Percentiles rank a stretch among this genome's conserved stretches.
Conservation (phyloP, 2,113 vertebrate genomes). For the Onychorhynchus coronatus region DNA sequence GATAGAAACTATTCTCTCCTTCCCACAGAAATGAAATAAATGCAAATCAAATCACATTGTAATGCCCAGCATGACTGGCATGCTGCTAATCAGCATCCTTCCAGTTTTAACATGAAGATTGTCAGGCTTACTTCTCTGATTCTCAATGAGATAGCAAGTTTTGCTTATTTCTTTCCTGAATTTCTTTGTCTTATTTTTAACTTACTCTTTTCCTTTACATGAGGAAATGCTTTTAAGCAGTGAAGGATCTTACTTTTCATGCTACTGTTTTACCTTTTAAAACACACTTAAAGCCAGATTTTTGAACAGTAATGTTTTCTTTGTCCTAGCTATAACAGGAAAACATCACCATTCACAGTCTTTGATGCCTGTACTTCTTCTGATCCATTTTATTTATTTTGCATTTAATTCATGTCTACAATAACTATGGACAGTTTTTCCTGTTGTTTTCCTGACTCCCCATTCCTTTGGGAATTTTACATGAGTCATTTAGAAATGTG, state of each 20-base stretch:
- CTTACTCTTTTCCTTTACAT: neutral
- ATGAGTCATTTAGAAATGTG: neutral
- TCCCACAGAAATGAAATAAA: constrained; percentile 9
- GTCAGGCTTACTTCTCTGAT: neutral
- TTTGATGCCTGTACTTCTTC: neutral
- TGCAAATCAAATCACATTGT: neutral
- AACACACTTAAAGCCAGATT: neutral
- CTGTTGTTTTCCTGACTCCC: neutral
- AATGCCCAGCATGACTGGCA: neutral
- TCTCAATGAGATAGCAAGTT: neutral
- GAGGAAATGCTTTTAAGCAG: neutral
- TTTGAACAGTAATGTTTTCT: neutral
- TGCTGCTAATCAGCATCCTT: neutral
- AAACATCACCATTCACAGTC: neutral
- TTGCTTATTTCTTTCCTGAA: neutral
- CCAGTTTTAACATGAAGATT: neutral
- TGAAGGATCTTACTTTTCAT: neutral
- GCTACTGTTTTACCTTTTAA: neutral
- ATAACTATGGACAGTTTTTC: neutral
- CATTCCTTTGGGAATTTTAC: neutral
- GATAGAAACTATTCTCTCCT: neutral
- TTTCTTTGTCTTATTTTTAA: constrained; percentile 23
- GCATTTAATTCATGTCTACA: neutral
- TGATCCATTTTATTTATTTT: constrained; percentile 2
- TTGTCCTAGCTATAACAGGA: neutral